Percentiles rank a stretch among this genome's conserved stretches.
These are phyloP conservation scores for Enteromius radiatus DNA, from an alignment of 2,797 vertebrate species.

Conservation along the genomic window DNA sequence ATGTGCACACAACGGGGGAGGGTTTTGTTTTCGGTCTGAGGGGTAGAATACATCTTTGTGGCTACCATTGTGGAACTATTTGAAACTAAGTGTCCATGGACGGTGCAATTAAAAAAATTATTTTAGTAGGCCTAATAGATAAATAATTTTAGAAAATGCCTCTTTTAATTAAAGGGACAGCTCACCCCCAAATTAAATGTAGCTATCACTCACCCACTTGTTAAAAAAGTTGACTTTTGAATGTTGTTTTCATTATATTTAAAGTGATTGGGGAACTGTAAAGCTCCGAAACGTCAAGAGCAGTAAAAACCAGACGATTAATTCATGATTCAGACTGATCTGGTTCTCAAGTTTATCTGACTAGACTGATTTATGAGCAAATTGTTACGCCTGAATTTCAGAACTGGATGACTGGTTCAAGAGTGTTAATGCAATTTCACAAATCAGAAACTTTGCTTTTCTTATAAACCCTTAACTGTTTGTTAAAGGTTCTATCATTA, in stretches of 20 bases:
- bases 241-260: neutral
- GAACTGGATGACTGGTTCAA: neutral
- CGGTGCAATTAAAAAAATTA: neutral
- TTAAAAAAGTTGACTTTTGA: neutral
- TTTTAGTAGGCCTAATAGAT: neutral
- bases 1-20: conserved; percentile 55
- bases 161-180: neutral
- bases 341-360: neutral
- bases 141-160: neutral
- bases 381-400: neutral
- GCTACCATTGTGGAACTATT: neutral
- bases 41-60: conserved; percentile 21
- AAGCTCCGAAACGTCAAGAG: neutral
- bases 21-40: conserved; percentile 39
- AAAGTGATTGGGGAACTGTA: neutral
- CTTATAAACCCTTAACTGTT: neutral
- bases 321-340: neutral
- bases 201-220: neutral
- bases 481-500: neutral
- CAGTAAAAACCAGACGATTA: neutral
- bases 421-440: neutral
- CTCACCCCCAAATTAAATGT: neutral
- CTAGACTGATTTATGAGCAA: neutral
- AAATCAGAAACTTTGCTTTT: neutral
- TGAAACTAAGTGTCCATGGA: neutral